These are phyloP conservation scores for Pantherophis guttatus DNA, from an alignment of 2,113 vertebrate genomes.

Conservation along the genomic window DNA sequence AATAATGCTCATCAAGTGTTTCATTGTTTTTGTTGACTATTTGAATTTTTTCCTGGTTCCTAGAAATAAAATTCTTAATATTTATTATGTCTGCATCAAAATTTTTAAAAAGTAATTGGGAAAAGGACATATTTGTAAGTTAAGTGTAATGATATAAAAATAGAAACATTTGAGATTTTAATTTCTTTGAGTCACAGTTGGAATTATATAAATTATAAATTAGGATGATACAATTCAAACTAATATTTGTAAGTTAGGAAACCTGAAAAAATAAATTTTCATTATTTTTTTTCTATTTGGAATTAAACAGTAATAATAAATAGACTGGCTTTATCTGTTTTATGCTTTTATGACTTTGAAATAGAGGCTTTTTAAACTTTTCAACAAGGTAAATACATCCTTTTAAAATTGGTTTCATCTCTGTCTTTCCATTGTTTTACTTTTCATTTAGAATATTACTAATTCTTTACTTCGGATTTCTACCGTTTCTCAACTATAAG, in stretches of 20 bases:
- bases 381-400: slow-evolving; percentile 14
- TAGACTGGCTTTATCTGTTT: slow-evolving; percentile 49
- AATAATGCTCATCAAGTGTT: slow-evolving; percentile 12
- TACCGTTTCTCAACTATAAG: not conserved
- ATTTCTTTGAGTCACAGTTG: slow-evolving; percentile 69
- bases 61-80: slow-evolving; percentile 10
- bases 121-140: slow-evolving; percentile 28
- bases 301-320: slow-evolving; percentile 39
- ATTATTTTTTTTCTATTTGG: slow-evolving; percentile 63
- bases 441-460: slow-evolving; percentile 43
- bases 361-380: slow-evolving; percentile 50
- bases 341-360: slow-evolving; percentile 50
- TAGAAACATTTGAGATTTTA: slow-evolving; percentile 72
- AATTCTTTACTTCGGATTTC: slow-evolving; percentile 38
- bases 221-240: slow-evolving; percentile 69
- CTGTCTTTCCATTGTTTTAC: slow-evolving; percentile 22
- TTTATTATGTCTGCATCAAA: not conserved
- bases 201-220: slow-evolving; percentile 73
- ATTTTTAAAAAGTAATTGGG: slow-evolving; percentile 39
- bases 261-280: slow-evolving; percentile 68
- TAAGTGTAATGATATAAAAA: slow-evolving; percentile 56
- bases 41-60: slow-evolving; percentile 31
- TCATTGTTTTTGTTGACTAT: slow-evolving; percentile 29
- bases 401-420: slow-evolving; percentile 37
- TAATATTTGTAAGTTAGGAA: slow-evolving; percentile 72